Conservation (phyloP, 2,113 vertebrate species). For the Phoxinus phoxinus region DNA sequence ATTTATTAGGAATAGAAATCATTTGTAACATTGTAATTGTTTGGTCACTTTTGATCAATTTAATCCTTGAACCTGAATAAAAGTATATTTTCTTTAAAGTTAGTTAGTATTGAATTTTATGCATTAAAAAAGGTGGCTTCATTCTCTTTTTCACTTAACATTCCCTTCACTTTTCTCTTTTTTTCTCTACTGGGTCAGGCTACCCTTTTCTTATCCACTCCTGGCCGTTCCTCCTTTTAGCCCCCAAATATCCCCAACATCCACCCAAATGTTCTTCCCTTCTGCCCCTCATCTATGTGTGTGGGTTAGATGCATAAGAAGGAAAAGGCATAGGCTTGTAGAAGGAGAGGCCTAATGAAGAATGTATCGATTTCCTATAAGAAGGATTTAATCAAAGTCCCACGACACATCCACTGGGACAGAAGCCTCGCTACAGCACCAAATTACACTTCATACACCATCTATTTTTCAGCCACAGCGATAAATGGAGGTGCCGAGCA, state of each 20-base stretch:
- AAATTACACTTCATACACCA: slow-evolving; percentile 77
- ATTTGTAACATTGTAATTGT: neutral
- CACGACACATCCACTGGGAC: slow-evolving; percentile 70
- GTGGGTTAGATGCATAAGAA: slow-evolving; percentile 69
- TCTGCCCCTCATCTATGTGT: slow-evolving; percentile 9
- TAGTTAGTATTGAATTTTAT: neutral
- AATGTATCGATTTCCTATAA: slow-evolving; percentile 83
- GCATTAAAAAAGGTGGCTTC: neutral
- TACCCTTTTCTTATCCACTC: slow-evolving; percentile 11
- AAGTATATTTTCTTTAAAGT: neutral
- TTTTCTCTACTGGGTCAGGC: neutral
- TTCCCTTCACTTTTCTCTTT: neutral
- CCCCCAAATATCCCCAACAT: neutral
- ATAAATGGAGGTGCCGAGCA: slow-evolving; percentile 81
- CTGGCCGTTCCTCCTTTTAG: neutral
- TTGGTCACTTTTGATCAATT: neutral
- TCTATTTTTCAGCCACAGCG: slow-evolving; percentile 73
- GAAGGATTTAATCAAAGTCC: slow-evolving; percentile 84
- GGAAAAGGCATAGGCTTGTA: slow-evolving; percentile 54
- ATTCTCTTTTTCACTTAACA: neutral
- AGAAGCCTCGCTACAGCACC: slow-evolving; percentile 69
- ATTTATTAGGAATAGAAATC: neutral
- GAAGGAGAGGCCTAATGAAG: slow-evolving; percentile 77
- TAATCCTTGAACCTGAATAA: neutral
- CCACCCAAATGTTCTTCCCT: neutral